Conservation (phyloP, 2,113 vertebrate genomes). For the Heliornis fulica region DNA sequence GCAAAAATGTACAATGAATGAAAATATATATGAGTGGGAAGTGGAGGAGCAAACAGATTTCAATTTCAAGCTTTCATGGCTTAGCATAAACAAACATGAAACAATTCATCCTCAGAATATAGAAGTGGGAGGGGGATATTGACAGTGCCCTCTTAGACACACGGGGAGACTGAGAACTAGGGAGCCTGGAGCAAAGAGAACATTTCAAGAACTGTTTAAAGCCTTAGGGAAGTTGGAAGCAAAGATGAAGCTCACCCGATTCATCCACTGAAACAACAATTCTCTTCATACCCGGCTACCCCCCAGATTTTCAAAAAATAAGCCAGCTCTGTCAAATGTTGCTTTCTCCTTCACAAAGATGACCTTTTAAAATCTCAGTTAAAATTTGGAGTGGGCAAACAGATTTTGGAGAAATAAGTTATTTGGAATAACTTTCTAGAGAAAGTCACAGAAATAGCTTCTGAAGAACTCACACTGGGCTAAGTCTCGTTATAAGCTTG, state of each 20-base stretch:
- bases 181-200: background rate
- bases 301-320: background rate
- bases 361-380: background rate
- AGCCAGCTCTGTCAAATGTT: background rate
- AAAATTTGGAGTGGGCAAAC: background rate
- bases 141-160: slow-evolving; percentile 28
- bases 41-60: slow-evolving; percentile 42
- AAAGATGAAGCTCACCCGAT: background rate
- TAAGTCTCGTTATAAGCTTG: background rate
- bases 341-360: background rate
- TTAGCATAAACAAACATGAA: slow-evolving; percentile 57
- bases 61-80: slow-evolving; percentile 60
- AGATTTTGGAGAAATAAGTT: background rate
- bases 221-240: background rate
- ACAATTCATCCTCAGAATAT: slow-evolving; percentile 13
- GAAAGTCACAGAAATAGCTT: background rate
- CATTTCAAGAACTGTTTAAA: slow-evolving; percentile 11
- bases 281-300: background rate
- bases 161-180: background rate
- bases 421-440: slow-evolving; percentile 2
- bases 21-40: slow-evolving; percentile 36
- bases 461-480: background rate
- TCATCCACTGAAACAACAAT: background rate
- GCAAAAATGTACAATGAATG: slow-evolving; percentile 24
- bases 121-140: background rate